Base-by-base conservation (phyloP, 2,113 vertebrate species). In the Seriola dumerili region DNA sequence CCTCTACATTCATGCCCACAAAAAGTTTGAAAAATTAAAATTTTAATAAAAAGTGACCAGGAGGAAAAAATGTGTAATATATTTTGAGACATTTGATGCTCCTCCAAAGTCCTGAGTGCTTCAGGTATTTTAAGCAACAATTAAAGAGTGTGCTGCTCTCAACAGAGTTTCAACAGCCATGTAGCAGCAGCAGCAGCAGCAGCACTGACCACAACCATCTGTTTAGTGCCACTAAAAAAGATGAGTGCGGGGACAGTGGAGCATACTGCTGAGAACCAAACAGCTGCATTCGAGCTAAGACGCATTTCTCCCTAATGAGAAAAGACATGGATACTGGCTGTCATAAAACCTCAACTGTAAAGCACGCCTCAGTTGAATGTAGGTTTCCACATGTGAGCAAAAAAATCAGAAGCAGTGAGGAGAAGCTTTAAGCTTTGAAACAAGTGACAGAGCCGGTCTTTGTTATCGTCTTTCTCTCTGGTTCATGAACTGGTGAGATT, bases 151-250 rank as follows among this genome's bases (percentile, higher is more conserved):
- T 36, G 65, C 44, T 57, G 21, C 40, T 78, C 58, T 78, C 76
- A 66, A 66, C 74, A 17, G 52, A 58, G 36, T 66, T 78, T 80
- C 78, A 48, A 14, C 55, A 73, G 72, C 32, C 54, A 72, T 79
- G 85, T 61, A 74, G 59, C 8, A 19, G 48, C 25, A 29, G 66
- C 77, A 77, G 65, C 34, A 25, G 66, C 77, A 74, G 63, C 32
- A 70, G 65, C 36, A 25, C 70, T 84, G 77, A 84, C 78, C 88
- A 85, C 84, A 89, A 83, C 29, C 89, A 92, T 91, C 86, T 88
- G 82, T 87, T 88, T 78, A 84, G 69, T 65, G 76, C 57, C 74
- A 80, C 68, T 84, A 55, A 76, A 77, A 83, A 79, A 82, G 57
- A 76, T 42, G 34, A 71, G 58, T 71, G 71, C 10, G 4, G 61